These are phyloP conservation scores for Mormoops blainvillei DNA, from an alignment of 2,113 vertebrate genomes.

Conservation along the genomic window DNA sequence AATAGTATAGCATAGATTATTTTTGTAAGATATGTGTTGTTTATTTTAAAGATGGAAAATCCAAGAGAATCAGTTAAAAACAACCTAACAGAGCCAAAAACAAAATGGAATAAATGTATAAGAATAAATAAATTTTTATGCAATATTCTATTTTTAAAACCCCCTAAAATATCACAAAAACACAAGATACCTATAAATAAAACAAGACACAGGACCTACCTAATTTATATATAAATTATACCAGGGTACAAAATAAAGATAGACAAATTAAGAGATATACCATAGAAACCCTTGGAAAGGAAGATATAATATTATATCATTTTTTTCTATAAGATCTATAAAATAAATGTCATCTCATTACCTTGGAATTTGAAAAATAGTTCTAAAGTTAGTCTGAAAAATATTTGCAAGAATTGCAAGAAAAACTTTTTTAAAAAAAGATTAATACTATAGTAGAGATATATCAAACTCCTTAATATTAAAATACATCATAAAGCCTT, in stretches of 20 bases:
- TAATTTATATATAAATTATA: background rate
- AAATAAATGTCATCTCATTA: constrained; percentile 12
- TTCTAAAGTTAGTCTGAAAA: constrained; percentile 8
- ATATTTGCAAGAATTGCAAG: background rate
- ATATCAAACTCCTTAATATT: background rate
- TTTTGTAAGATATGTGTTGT: background rate
- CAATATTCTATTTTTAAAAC: background rate
- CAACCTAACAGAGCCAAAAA: background rate
- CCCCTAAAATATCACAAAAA: background rate
- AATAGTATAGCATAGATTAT: background rate
- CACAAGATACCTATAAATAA: background rate
- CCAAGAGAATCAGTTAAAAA: background rate
- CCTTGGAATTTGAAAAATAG: background rate
- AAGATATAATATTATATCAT: background rate
- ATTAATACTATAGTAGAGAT: background rate
- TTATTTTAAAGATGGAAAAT: background rate
- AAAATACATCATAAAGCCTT: background rate
- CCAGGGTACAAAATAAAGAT: background rate
- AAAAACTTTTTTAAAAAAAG: background rate
- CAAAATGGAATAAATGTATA: background rate
- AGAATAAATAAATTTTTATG: background rate
- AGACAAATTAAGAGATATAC: background rate
- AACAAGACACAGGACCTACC: background rate
- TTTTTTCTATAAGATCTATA: constrained; percentile 10
- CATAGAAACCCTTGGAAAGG: background rate